Evolutionary conservation across 2,797 vertebrate species (phyloP).

Genomic region (Thamnophis elegans): DNA sequence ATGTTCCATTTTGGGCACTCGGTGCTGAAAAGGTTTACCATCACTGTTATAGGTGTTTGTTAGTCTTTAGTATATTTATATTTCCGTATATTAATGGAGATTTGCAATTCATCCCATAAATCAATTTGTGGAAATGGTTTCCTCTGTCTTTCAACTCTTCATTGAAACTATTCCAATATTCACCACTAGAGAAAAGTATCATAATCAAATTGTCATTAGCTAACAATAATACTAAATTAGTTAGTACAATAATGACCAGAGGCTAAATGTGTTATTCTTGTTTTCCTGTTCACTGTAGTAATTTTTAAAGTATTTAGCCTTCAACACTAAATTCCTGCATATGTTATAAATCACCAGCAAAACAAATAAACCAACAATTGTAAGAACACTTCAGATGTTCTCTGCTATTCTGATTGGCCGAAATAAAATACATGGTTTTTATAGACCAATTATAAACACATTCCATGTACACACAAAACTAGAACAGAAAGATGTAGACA

Average conservation of each 20-base stretch:
- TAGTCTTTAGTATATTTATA: background rate
- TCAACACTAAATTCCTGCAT: background rate
- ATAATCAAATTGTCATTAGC: background rate
- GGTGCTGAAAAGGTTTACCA: too few relatives aligned
- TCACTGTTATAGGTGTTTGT: background rate
- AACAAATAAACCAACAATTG: background rate
- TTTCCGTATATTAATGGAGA: background rate
- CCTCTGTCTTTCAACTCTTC: background rate
- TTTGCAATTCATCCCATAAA: background rate
- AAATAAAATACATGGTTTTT: background rate
- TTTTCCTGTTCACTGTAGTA: constrained; percentile 6
- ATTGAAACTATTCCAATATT: background rate
- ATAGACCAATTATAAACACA: background rate
- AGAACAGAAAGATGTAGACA: background rate
- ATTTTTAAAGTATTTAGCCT: background rate
- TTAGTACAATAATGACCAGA: background rate
- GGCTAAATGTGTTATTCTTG: constrained; percentile 2
- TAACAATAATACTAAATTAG: background rate
- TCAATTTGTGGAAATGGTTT: background rate
- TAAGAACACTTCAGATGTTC: background rate
- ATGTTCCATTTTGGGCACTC: too few relatives aligned
- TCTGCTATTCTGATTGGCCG: background rate
- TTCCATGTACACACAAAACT: background rate
- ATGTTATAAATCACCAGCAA: background rate
- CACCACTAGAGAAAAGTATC: background rate